phyloP scores from a whole-genome alignment of 2,888 invertebrate species.

The Drosophila mimica region DNA sequence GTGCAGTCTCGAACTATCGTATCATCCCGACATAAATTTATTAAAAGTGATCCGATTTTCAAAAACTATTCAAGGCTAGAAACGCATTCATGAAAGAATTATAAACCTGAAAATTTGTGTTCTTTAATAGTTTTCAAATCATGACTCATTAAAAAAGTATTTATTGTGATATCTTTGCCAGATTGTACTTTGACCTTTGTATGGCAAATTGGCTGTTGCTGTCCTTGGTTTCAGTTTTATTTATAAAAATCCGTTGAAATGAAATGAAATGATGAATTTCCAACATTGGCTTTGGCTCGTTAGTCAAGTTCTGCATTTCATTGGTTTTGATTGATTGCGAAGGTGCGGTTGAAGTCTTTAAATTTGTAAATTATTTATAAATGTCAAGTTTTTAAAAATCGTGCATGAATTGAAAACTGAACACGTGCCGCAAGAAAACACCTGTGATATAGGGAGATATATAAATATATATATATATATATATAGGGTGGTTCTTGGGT shows the following conservation, averaged over 20 bases:
- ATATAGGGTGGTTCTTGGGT: not conserved
- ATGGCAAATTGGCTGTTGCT: not conserved
- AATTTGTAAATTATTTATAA: not conserved
- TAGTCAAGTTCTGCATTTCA: slow-evolving; percentile 11
- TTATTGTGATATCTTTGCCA: not conserved
- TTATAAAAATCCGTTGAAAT: slow-evolving; percentile 32
- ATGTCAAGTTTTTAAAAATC: not conserved
- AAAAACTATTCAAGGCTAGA: not conserved
- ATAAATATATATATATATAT: too few relatives aligned
- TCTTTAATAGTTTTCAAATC: not conserved
- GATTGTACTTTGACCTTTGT: slow-evolving; percentile 50
- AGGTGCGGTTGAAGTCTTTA: not conserved
- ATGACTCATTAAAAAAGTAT: not conserved
- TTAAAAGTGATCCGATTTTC: not conserved
- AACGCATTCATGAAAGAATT: too few relatives aligned
- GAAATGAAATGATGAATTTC: slow-evolving; percentile 40
- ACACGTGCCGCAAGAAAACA: slow-evolving; percentile 19
- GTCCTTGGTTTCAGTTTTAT: slow-evolving; percentile 39
- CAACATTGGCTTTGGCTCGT: slow-evolving; percentile 23
- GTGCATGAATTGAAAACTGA: not conserved
- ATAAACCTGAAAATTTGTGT: not conserved
- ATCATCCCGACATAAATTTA: not conserved
- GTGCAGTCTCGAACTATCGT: not conserved
- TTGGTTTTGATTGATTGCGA: slow-evolving; percentile 53
- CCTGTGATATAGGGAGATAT: slow-evolving; percentile 18